Percentiles rank a stretch among this genome's conserved stretches.
Conservation (phyloP, 1,140 invertebrate species). For the Dufourea novaeangliae region DNA sequence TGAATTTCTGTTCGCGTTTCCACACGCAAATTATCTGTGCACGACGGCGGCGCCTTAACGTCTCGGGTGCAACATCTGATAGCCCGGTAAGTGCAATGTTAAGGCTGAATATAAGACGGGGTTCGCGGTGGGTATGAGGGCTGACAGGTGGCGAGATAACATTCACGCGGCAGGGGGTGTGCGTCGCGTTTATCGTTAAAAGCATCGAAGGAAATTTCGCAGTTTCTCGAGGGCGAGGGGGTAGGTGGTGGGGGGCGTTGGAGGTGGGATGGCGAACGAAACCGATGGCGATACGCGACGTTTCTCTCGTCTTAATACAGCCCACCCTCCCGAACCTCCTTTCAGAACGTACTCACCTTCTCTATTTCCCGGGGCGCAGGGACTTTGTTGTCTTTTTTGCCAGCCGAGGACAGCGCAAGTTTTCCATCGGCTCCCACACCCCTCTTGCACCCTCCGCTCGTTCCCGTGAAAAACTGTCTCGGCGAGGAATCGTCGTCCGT, state of each 20-base stretch:
- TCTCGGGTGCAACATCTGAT: constrained; percentile 66
- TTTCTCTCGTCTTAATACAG: constrained; percentile 43
- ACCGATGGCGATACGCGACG: constrained; percentile 39
- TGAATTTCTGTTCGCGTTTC: constrained; percentile 40
- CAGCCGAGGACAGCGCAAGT: neutral
- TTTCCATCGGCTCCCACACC: too few relatives aligned
- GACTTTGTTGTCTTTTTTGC: constrained; percentile 45
- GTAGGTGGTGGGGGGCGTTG: too few relatives aligned
- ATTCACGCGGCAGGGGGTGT: constrained; percentile 56
- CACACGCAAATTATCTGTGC: constrained; percentile 47
- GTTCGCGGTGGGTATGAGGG: constrained; percentile 57
- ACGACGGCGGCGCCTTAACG: constrained; percentile 55
- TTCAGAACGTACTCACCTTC: constrained; percentile 8
- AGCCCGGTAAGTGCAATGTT: constrained; percentile 67
- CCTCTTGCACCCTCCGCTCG: neutral
- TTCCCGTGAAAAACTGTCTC: neutral
- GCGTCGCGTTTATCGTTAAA: constrained; percentile 68
- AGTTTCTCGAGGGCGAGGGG: constrained; percentile 38
- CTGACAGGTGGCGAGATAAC: constrained; percentile 69
- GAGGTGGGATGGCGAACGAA: constrained; percentile 44
- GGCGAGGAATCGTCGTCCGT: neutral
- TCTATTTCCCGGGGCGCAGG: constrained; percentile 4
- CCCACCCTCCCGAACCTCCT: neutral
- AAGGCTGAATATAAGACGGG: constrained; percentile 66
- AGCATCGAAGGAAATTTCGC: constrained; percentile 70